A percentile compares a stretch with the other conserved stretches of the same genome.
These are phyloP conservation scores for Thamnophis sirtalis DNA, from an alignment of 2,113 vertebrate species.

Conservation along the genomic window DNA sequence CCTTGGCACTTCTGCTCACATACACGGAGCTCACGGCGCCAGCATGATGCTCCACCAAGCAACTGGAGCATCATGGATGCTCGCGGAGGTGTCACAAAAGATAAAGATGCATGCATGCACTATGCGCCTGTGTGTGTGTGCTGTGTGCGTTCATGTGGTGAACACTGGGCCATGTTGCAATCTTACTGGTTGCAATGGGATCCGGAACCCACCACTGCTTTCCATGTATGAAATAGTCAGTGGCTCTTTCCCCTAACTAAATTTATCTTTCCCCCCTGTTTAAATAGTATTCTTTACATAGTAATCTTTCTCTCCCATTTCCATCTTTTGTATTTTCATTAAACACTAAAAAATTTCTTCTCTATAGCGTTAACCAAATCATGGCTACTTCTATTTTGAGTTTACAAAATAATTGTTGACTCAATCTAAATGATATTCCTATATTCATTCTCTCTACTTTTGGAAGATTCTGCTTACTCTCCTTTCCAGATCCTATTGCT, in stretches of 20 bases:
- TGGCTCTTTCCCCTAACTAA: background rate
- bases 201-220: background rate
- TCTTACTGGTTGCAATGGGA: no score
- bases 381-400: background rate
- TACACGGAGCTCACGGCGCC: no score
- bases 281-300: background rate
- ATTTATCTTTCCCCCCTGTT: background rate
- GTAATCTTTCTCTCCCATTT: background rate
- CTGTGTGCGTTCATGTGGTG: no score
- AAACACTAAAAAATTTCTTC: background rate
- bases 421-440: background rate
- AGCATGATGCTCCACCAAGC: no score
- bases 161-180: no score
- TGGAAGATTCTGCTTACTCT: background rate
- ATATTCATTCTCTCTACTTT: background rate
- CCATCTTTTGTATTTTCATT: background rate
- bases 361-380: background rate
- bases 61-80: no score
- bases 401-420: background rate
- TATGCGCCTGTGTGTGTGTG: no score
- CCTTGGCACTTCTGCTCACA: no score
- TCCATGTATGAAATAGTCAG: background rate
- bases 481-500: background rate
- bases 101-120: no score
- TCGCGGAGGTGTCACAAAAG: no score